Evolutionary conservation across 2,888 invertebrate genomes (phyloP).

Genomic region (Chrysolina haemoptera): DNA sequence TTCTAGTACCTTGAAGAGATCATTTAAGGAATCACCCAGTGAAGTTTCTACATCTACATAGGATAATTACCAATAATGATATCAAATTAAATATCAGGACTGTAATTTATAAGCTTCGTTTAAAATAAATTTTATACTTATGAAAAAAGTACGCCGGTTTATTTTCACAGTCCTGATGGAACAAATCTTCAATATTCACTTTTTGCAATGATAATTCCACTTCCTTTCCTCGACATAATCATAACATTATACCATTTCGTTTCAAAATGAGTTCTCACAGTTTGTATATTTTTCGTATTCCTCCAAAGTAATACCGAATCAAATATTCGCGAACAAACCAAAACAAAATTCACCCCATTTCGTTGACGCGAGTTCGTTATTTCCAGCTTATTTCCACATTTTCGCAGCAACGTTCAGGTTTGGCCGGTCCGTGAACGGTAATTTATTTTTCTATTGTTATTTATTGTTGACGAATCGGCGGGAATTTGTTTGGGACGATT

Average conservation of each 20-base stretch:
- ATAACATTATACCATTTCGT: not conserved
- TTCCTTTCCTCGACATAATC: not conserved
- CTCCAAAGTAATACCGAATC: conserved; percentile 12
- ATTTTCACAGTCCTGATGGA: not conserved
- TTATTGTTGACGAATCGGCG: conserved; percentile 33
- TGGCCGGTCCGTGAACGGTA: conserved; percentile 10
- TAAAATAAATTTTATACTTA: too few relatives aligned
- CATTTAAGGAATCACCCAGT: too few relatives aligned
- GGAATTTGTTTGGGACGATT: conserved; percentile 30
- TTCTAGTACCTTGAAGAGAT: too few relatives aligned
- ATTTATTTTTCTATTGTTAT: conserved; percentile 30
- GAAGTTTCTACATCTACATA: too few relatives aligned
- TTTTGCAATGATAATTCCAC: not conserved
- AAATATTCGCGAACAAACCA: conserved; percentile 19
- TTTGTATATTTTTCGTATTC: not conserved
- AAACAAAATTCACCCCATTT: conserved; percentile 13
- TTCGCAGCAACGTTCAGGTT: conserved; percentile 23
- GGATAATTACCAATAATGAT: too few relatives aligned
- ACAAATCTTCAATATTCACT: not conserved
- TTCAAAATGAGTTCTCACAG: not conserved
- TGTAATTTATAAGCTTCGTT: too few relatives aligned
- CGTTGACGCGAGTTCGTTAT: conserved; percentile 22
- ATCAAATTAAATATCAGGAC: too few relatives aligned
- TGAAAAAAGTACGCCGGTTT: too few relatives aligned
- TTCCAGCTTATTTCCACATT: conserved; percentile 27